Percentiles rank a stretch among this genome's conserved stretches.
Conservation (phyloP, 2,888 invertebrate species). For the Deroplatys truncata region DNA sequence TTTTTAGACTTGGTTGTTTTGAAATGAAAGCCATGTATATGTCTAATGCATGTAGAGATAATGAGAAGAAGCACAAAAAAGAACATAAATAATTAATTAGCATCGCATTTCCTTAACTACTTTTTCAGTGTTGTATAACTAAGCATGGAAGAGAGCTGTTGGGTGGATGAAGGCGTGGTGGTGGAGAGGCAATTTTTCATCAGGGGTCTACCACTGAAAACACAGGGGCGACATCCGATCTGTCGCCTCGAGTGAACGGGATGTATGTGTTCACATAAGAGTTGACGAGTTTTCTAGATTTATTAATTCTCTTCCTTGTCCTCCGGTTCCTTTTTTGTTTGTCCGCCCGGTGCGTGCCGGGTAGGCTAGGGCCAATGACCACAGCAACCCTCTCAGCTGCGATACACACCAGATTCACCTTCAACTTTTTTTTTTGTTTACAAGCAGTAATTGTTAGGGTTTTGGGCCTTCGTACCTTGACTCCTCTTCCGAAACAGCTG, state of each 20-base stretch:
- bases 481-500: not conserved
- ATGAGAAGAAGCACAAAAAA: no score
- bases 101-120: not conserved
- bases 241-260: not conserved
- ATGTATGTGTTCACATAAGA: not conserved
- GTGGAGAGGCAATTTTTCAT: not conserved
- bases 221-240: not conserved
- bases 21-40: no score
- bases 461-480: not conserved
- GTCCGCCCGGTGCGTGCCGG: not conserved
- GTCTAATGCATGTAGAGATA: no score
- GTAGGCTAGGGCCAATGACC: not conserved
- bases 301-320: not conserved
- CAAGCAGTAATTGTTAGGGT: not conserved
- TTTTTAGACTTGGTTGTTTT: no score
- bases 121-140: not conserved
- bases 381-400: not conserved
- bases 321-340: not conserved
- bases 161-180: not conserved
- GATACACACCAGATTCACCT: not conserved
- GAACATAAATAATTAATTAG: not conserved
- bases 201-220: not conserved
- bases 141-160: not conserved
- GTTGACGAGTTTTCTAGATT: not conserved
- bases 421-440: not conserved